Conservation (phyloP, 1,140 invertebrate species). For the Glomeris maerens region DNA sequence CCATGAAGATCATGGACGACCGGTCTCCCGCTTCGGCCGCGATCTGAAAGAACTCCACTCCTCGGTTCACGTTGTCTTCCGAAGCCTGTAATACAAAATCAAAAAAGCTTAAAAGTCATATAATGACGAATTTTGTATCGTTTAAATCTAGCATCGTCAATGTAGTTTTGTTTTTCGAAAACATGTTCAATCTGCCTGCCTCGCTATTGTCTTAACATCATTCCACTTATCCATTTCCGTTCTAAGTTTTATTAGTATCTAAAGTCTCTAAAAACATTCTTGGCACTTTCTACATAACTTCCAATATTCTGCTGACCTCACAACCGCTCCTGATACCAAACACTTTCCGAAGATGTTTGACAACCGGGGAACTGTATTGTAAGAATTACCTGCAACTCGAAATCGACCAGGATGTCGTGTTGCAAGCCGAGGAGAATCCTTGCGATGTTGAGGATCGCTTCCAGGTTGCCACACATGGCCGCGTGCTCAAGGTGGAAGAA, state of each 20-base stretch:
- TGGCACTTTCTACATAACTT: too few species aligned
- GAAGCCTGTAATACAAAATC: slow-evolving; percentile 20
- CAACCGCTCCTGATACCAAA: background rate
- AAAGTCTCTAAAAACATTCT: too few species aligned
- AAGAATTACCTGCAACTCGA: slow-evolving; percentile 19
- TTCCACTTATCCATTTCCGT: too few species aligned
- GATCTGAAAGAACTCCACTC: slow-evolving; percentile 33
- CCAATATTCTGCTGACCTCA: background rate
- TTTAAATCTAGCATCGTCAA: too few species aligned
- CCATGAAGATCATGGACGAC: slow-evolving; percentile 37
- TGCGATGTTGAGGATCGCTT: slow-evolving; percentile 38
- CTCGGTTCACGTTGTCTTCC: slow-evolving; percentile 28
- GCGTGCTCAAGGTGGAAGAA: slow-evolving; percentile 41
- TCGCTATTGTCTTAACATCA: too few species aligned
- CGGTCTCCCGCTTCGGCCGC: slow-evolving; percentile 39
- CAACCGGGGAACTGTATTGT: background rate
- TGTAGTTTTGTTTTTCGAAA: too few species aligned
- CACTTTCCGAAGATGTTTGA: too few species aligned
- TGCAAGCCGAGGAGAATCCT: slow-evolving; percentile 36
- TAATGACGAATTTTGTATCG: too few species aligned
- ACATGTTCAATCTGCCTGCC: too few species aligned
- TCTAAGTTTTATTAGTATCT: too few species aligned
- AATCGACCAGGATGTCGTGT: slow-evolving; percentile 35
- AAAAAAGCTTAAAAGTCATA: too few species aligned
- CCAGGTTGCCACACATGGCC: slow-evolving; percentile 37